Base-by-base conservation (phyloP, 2,888 invertebrate genomes). In the Pollenia amentaria region DNA sequence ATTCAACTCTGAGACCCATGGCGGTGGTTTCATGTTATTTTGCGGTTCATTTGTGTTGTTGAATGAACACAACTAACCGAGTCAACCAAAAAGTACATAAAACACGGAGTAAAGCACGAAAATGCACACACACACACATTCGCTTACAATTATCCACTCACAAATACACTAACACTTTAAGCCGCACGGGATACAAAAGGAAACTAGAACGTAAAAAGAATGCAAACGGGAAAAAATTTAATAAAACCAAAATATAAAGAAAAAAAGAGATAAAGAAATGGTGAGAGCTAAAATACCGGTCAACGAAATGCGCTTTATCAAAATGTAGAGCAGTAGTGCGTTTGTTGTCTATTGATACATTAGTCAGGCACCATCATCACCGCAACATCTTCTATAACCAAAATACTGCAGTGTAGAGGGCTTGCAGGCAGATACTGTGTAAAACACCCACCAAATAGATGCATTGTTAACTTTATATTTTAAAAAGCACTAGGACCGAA, bases 11-110 rank as follows among this genome's bases (percentile, higher is more conserved):
- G 73, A 85, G 77, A 85, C 60, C 73, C 85, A 67, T 77, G 72
- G 64, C 73, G 79, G 73, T 62, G 65, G 81, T 81, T 83, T 83
- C 55, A 82, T 81, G 85, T 87, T 88, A 82, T 87, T 87, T 88
- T 87, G 88, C 84, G 88, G 87, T 88, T 88, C 88, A 87, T 88
- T 88, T 85, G 88, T 84, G 85, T 84, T 88, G 75, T 85, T 87
- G 69, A 87, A 85, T 88, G 84, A 88, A 87, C 84, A 88, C 51
- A 78, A 78, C 62, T 76, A 83, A 75, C 86, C 69, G 48, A 86
- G 75, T 64, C 83, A 18, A 75, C 62, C 79, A 46, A 80, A 67
- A 14, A 69, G n/a, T 46, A 82, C 53, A 73, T 57, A 73, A 64
- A 78, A 77, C 46, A 21, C 18, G 53, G 42, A n/a, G 44, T 3